Conservation (phyloP, 2,888 invertebrate genomes). For the Trachelus iudaicus region DNA sequence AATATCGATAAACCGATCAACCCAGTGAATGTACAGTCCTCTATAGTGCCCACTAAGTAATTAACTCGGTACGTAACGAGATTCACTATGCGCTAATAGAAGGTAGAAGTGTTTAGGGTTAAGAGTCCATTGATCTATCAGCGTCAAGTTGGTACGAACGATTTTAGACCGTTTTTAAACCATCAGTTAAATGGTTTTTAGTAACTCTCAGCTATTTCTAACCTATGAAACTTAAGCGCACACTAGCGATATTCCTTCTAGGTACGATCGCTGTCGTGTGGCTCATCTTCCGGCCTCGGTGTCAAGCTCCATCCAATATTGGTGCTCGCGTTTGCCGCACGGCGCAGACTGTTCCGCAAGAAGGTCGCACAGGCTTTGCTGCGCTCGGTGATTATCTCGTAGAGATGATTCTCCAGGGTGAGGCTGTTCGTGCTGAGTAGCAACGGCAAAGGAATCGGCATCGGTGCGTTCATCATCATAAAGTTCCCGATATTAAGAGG, state of each 20-base stretch:
- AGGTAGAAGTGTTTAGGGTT: slow-evolving; percentile 12
- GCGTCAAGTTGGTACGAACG: too few species aligned
- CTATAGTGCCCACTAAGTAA: slow-evolving; percentile 17
- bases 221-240: too few species aligned
- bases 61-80: slow-evolving; percentile 13
- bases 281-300: too few species aligned
- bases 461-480: slow-evolving; percentile 59
- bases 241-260: too few species aligned
- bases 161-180: slow-evolving; percentile 14
- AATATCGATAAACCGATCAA: too few species aligned
- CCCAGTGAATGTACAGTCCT: slow-evolving; percentile 10
- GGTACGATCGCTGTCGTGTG: too few species aligned
- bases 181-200: too few species aligned
- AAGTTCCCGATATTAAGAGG: slow-evolving; percentile 70
- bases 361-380: slow-evolving; percentile 77
- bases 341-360: slow-evolving; percentile 73
- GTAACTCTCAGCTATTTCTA: too few species aligned
- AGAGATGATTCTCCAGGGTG: slow-evolving; percentile 53
- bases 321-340: slow-evolving; percentile 37
- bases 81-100: slow-evolving; percentile 17
- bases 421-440: slow-evolving; percentile 53
- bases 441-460: slow-evolving; percentile 61
- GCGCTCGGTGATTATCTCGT: slow-evolving; percentile 67
- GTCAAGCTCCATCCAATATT: slow-evolving; percentile 24
- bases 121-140: too few species aligned